Percentiles rank a stretch among this genome's conserved stretches.
Evolutionary conservation across 64 coral and sea anemone species (phyloP).

Genomic region (Pachyseris speciosa): DNA sequence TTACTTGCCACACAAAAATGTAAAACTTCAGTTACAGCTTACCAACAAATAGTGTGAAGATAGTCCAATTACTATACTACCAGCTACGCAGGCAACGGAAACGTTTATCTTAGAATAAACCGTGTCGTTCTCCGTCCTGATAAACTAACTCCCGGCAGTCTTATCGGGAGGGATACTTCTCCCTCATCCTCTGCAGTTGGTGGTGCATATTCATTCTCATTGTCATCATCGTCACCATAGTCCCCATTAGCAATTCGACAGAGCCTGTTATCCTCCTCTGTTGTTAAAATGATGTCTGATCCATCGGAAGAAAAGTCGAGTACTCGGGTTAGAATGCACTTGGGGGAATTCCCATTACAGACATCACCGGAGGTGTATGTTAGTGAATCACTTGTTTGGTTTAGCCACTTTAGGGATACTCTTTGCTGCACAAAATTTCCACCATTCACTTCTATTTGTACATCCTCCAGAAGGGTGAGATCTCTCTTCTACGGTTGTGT

Average conservation of each 20-base stretch:
- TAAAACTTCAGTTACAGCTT: neutral
- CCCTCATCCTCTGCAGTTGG: conserved; percentile 29
- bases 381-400: conserved; percentile 33
- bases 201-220: conserved; percentile 10
- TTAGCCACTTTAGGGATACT: conserved; percentile 16
- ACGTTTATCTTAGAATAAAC: conserved; percentile 24
- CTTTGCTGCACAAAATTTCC: neutral
- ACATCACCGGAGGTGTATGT: conserved; percentile 20
- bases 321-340: conserved; percentile 35
- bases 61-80: conserved; percentile 8
- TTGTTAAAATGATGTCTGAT: neutral
- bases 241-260: conserved; percentile 53
- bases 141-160: conserved; percentile 22
- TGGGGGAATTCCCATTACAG: conserved; percentile 34
- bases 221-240: conserved; percentile 12
- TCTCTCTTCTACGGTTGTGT: conserved; percentile 41
- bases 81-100: neutral
- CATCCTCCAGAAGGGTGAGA: conserved; percentile 41
- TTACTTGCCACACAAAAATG: neutral
- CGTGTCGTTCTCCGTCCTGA: conserved; percentile 52
- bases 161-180: conserved; percentile 14
- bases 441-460: neutral
- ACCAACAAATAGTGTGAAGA: neutral
- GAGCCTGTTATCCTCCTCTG: conserved; percentile 36
- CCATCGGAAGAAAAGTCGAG: neutral